A percentile compares a stretch with the other conserved stretches of the same genome.
Evolutionary conservation across 2,113 vertebrate species (phyloP).

Genomic region (Boulengerochromis microlepis): DNA sequence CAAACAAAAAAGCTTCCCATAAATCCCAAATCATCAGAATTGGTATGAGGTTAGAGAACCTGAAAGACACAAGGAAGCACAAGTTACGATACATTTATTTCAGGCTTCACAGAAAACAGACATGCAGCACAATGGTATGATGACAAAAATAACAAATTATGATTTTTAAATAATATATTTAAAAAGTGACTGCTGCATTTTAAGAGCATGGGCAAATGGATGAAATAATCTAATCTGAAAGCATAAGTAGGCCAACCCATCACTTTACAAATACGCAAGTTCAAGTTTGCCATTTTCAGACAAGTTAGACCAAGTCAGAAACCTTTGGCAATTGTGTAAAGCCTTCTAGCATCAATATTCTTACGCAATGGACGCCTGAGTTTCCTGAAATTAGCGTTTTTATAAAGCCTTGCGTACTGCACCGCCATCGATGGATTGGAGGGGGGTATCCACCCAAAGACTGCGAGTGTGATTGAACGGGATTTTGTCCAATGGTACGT

Average conservation of each 20-base stretch:
- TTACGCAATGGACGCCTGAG: not conserved
- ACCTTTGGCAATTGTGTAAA: not conserved
- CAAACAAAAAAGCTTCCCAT: not conserved
- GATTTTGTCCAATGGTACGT: not conserved
- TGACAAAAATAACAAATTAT: not conserved
- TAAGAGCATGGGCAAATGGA: not conserved
- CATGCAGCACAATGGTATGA: not conserved
- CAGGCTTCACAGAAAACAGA: not conserved
- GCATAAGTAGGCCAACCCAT: not conserved
- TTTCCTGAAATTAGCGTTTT: not conserved
- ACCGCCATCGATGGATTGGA: not conserved
- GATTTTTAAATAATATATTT: not conserved
- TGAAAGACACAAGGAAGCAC: slow-evolving; percentile 3
- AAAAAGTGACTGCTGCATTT: not conserved
- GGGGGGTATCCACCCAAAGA: not conserved
- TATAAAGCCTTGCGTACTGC: not conserved
- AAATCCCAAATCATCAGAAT: not conserved
- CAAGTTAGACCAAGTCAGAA: not conserved
- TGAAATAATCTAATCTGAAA: not conserved
- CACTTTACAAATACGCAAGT: not conserved
- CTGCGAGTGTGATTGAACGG: not conserved
- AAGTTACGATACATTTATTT: not conserved
- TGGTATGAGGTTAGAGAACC: not conserved
- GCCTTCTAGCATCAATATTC: not conserved
- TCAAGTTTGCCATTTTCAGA: not conserved